Conservation (phyloP, 2,888 invertebrate genomes). For the Polietes domitor region DNA sequence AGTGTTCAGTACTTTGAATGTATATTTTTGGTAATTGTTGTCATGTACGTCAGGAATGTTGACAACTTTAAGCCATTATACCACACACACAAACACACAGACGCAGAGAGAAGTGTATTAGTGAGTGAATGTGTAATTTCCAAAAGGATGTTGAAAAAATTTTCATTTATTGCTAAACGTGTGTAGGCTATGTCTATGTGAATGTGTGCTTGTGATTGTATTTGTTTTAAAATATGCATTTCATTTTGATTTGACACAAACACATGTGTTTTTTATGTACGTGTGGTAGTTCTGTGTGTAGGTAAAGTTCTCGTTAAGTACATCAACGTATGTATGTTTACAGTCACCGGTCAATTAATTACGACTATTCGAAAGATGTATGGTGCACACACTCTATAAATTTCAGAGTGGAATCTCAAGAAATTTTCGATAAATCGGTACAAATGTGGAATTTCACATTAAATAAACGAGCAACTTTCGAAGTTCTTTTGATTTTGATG, state of each 20-base stretch:
- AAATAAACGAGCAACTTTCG: no score
- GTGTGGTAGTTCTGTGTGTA: background rate
- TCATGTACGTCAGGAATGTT: background rate
- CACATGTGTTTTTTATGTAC: slow-evolving; percentile 12
- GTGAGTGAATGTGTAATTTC: background rate
- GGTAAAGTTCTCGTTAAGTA: background rate
- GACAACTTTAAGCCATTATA: slow-evolving; percentile 23
- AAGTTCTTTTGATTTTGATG: no score
- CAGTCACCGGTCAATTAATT: no score
- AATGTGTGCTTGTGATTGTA: background rate
- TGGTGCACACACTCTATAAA: no score
- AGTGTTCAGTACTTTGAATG: background rate
- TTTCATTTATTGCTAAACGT: background rate
- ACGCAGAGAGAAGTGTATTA: background rate
- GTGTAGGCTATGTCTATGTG: background rate
- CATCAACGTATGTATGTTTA: background rate
- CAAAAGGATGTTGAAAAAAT: background rate
- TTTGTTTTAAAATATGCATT: slow-evolving; percentile 27
- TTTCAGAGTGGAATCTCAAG: no score
- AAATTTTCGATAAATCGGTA: no score
- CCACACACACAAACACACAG: background rate
- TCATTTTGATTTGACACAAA: slow-evolving; percentile 23
- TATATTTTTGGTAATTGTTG: background rate
- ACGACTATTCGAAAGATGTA: no score
- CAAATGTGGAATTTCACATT: no score